Conservation (phyloP, 2,113 vertebrate species). For the Charadrius vociferus region DNA sequence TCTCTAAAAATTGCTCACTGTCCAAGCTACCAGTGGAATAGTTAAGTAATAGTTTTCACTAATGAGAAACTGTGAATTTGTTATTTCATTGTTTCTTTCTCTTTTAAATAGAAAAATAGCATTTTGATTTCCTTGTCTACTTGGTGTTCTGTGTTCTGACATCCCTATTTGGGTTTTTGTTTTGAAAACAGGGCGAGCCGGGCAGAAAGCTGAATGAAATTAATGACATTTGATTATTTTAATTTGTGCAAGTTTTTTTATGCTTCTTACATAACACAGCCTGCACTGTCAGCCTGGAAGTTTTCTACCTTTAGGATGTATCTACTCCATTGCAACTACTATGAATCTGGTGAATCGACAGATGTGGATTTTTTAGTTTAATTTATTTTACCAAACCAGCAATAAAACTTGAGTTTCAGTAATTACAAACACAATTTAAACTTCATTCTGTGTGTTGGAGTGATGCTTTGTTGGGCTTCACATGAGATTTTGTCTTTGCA, state of each 20-base stretch:
- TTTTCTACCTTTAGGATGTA: background rate
- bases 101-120: background rate
- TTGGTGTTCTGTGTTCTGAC: background rate
- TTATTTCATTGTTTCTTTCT: background rate
- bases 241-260: background rate
- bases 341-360: background rate
- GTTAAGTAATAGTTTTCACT: background rate
- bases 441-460: background rate
- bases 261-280: background rate
- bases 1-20: background rate
- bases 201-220: background rate
- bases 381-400: slow-evolving; percentile 8
- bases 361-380: background rate
- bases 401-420: background rate
- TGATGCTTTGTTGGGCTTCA: background rate
- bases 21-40: background rate
- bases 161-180: background rate
- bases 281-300: background rate
- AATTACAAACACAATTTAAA: background rate
- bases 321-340: background rate
- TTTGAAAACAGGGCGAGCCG: background rate
- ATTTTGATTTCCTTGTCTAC: background rate
- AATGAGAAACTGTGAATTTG: background rate
- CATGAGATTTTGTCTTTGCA: background rate
- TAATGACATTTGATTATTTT: background rate